Base-by-base conservation (phyloP, 2,888 invertebrate genomes). In the Bombylius discolor region DNA sequence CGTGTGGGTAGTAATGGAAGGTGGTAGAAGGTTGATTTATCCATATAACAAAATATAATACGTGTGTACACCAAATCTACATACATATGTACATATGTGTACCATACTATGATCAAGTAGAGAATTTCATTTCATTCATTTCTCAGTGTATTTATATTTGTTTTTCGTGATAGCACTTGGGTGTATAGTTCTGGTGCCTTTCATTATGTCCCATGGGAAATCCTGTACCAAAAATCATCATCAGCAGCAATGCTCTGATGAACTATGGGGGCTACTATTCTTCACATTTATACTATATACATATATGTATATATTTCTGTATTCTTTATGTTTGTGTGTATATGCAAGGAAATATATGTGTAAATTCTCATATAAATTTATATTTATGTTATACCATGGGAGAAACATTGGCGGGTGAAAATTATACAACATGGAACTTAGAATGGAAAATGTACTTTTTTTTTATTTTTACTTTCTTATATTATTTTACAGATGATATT, bases 341-440 rank as follows among this genome's bases (percentile, higher is more conserved):
- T 23, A 23, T 23, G 23, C 23, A 23, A 23, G 23, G 23, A 23
- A 23, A 23, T 23, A 23, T 23, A 23, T 23, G 23, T 23, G 23
- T 23, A 23, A 23, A 23, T 23, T 57, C 54, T 59, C 57, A 59
- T 59, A 59, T 59, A 59, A 59, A 59, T 61, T 60, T 62, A 58
- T 58, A 61, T 63, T 59, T 61, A 64, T 65, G 58, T 52, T 56
- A 57, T 70, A 68, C 69, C 55, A 61, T 52, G 70, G 68, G 71
- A 70, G 60, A 64, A 67, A 68, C 69, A 65, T 66, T 68, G 68
- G 70, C 67, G 71, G 70, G 69, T 70, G 68, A 71, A 71, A 70
- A 70, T 69, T 70, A 68, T 67, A 69, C 66, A 67, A 66, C 65
- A 68, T 65, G 63, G 48, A 55, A 56, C 54, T 56, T 55, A 8